These are phyloP conservation scores for Aquatica leii DNA, from an alignment of 2,888 invertebrate genomes.

Conservation along the genomic window DNA sequence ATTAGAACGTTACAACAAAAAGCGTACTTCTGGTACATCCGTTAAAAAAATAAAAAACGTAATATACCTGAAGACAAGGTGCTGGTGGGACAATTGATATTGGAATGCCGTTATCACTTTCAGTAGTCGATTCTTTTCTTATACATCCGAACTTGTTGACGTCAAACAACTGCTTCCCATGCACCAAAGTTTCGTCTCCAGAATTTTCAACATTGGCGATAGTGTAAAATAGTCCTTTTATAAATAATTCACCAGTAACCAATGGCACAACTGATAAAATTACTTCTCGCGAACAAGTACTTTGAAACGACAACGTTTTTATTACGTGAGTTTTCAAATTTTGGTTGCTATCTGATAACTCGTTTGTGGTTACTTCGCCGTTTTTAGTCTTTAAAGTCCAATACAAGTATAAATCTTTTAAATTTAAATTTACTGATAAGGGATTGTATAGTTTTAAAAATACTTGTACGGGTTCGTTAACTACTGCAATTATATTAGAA, in stretches of 20 bases:
- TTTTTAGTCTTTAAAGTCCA: constrained; percentile 71
- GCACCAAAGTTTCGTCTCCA: constrained; percentile 61
- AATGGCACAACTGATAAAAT: constrained; percentile 78
- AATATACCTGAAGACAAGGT: constrained; percentile 83
- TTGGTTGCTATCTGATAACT: constrained; percentile 55
- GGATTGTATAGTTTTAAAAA: constrained; percentile 80
- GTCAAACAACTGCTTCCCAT: constrained; percentile 67
- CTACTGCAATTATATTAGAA: constrained; percentile 73
- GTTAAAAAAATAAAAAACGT: too few relatives aligned
- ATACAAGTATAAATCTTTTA: constrained; percentile 75
- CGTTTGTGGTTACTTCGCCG: constrained; percentile 57
- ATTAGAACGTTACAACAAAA: too few relatives aligned
- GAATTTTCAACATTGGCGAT: constrained; percentile 50
- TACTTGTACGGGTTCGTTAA: constrained; percentile 84
- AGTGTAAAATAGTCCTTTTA: constrained; percentile 71
- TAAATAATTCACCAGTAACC: constrained; percentile 74
- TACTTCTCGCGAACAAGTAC: constrained; percentile 69
- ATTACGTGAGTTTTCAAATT: constrained; percentile 68
- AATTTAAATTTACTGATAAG: constrained; percentile 73
- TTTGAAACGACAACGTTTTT: constrained; percentile 66
- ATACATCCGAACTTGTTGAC: constrained; percentile 68
- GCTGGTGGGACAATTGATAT: constrained; percentile 80
- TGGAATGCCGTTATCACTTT: constrained; percentile 64
- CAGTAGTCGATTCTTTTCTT: constrained; percentile 63
- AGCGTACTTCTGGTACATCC: too few relatives aligned